Evolutionary conservation across 2,113 vertebrate species (phyloP), one percentile per base, ranked within the genome.

Genomic region (Gambusia affinis): DNA sequence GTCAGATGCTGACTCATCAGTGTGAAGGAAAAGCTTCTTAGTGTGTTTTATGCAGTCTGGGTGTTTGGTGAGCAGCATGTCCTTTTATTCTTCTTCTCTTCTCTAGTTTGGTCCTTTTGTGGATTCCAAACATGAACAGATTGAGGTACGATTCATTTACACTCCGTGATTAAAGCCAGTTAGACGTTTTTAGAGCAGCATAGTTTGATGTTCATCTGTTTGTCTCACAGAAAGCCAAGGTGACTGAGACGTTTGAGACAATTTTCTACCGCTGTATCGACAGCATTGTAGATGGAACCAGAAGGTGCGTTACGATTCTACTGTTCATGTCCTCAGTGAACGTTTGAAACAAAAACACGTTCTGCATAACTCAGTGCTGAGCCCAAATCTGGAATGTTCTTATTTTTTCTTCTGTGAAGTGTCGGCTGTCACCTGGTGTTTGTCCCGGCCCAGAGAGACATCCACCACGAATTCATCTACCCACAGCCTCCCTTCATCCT

Each of bases 111-210:
- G 97, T 1, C 97, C 97, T 0, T 98, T 98, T 88, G 93, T 99
- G 72, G 97, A 99, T 57, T 95, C 95, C 11, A 97, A 96, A 39
- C 97, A 99, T 24, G 95, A 98, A 30, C 96, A 98, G 75, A 96
- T 98, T 31, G 97, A 97, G 96, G 97, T 98, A 54, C 39, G 3
- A 24, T 60, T 28, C 3, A 0, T 54, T 30, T 12, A 7, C 29
- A 27, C 63, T 60, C 12, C 62, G 19, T 12, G 69, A 29, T 30
- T 27, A 69, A 64, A 22, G 44, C 8, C 14, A 12, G 60, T 3
- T 29, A 47, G 44, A 47, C 4, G 17, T 17, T 44, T 17, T 17
- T 5, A 44, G 14, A 44, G 42, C 51, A 24, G 51, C 17, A 7
- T 57, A n/a, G 51, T 57, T 3, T 57, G 51, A 29, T 68, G 1